These are phyloP conservation scores for Girardinus metallicus DNA, from an alignment of 2,797 vertebrate genomes.

Conservation along the genomic window DNA sequence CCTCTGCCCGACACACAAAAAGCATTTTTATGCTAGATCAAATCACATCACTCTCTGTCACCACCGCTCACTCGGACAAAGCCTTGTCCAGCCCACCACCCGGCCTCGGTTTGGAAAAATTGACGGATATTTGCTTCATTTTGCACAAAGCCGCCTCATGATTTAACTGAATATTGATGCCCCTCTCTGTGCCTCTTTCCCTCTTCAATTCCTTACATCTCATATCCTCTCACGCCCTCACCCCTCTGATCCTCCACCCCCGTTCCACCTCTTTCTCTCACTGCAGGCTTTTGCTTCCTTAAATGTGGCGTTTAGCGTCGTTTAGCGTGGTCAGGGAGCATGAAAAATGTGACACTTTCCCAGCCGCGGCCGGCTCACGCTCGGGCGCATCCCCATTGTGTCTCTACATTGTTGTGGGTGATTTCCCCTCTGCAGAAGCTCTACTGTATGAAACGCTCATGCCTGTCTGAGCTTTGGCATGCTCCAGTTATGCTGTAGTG, in stretches of 20 bases:
- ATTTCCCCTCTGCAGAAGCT: conserved; percentile 76
- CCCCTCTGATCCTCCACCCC: not conserved
- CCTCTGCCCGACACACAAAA: conserved; percentile 71
- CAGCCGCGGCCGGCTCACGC: conserved; percentile 76
- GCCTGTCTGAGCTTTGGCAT: conserved; percentile 86
- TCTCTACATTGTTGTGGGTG: conserved; percentile 80
- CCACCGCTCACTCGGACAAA: conserved; percentile 56
- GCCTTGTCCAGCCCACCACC: conserved; percentile 26
- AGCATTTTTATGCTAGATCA: conserved; percentile 79
- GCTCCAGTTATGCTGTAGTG: conserved; percentile 84
- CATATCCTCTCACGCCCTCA: not conserved
- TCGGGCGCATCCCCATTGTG: conserved; percentile 78
- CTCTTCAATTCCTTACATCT: conserved; percentile 15
- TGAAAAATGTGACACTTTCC: conserved; percentile 86
- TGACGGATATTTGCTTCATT: conserved; percentile 39
- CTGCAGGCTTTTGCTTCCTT: conserved; percentile 72
- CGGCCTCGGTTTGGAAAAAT: conserved; percentile 35
- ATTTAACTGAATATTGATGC: conserved; percentile 32
- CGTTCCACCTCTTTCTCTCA: conserved; percentile 24
- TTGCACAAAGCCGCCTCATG: conserved; percentile 43
- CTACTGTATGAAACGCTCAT: conserved; percentile 84
- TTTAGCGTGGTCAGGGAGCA: conserved; percentile 85
- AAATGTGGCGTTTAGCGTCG: conserved; percentile 81
- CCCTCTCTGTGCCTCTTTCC: conserved; percentile 13
- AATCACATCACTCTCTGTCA: conserved; percentile 74